Conservation (phyloP, 2,888 invertebrate genomes). For the Poecilobothrus nobilitatus region DNA sequence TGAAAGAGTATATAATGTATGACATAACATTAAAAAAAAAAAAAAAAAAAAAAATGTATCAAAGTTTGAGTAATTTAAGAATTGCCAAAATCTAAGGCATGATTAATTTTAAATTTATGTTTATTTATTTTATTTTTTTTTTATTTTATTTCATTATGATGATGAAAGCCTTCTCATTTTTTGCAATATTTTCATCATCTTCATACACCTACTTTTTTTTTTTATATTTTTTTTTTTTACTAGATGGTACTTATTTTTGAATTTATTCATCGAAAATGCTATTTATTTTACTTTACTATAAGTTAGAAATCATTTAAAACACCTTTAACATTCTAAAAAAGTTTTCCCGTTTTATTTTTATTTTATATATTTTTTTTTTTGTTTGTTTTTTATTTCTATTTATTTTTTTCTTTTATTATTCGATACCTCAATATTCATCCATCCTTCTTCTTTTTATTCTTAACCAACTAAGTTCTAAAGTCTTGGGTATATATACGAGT, state of each 20-base stretch:
- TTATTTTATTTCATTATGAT: too few relatives aligned
- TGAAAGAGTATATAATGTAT: too few relatives aligned
- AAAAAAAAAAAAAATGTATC: too few relatives aligned
- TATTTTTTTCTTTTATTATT: not conserved
- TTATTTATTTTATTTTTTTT: too few relatives aligned
- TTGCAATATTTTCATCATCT: too few relatives aligned
- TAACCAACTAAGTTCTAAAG: not conserved
- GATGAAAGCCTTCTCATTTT: too few relatives aligned
- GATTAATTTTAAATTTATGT: too few relatives aligned
- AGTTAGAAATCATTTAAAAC: not conserved
- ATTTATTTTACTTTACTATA: not conserved
- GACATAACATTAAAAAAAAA: too few relatives aligned
- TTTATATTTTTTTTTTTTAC: not conserved
- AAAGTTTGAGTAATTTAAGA: too few relatives aligned
- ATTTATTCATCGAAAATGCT: not conserved
- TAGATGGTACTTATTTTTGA: not conserved
- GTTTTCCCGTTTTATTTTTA: not conserved
- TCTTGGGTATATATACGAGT: not conserved
- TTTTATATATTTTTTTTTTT: too few relatives aligned
- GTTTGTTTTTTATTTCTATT: too few relatives aligned
- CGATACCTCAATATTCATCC: conserved; percentile 2
- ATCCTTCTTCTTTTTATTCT: not conserved
- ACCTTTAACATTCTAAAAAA: not conserved
- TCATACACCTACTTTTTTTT: not conserved
- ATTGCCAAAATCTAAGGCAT: too few relatives aligned